Evolutionary conservation across 2,888 invertebrate species (phyloP), one percentile per base, ranked within the genome.

Genomic region (Polymixis flavicincta): DNA sequence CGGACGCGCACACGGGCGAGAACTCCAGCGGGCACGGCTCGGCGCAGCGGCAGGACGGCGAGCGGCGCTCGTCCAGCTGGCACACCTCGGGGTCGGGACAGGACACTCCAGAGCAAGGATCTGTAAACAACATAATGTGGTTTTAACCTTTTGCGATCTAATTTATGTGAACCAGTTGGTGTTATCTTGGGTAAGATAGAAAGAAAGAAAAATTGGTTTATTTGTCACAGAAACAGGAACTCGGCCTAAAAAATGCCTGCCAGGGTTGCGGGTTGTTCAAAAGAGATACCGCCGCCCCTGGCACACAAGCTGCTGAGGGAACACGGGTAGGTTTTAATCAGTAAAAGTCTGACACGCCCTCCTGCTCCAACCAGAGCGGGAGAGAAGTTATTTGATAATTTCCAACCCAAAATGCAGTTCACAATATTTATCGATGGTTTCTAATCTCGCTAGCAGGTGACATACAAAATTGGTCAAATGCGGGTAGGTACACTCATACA

Each of bases 51-150:
- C 99, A 99, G 74, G 97, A 97, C 0, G 99, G 98, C 83, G 98
- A 97, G 50, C 99, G 97, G 63, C 97, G 97, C 69, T 97, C 97
- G 95, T 98, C 98, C 91, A 99, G 95, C 92, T 98, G 98, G 94
- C 99, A 99, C 88, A 98, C 97, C 95, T 98, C 98, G 48, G 98
- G 98, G 86, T 98, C 97, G 17, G 98, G 97, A 93, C 99, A 99
- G 87, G 97, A 97, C 76, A 98, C 97, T 76, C 97, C 98, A 57
- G 98, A 97, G 93, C 99, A 99, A 6, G 99, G 99, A 97, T 99
- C 99, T 98, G 96, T 0, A 83, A 83, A 63, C 14, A 50, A 19
- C 19, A 54, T 45, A 76, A 48, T n/a, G 25, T 28, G 14, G 13
- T 55, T 3, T 13, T 37, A 3, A 28, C 2, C 37, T 54, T 45